Conservation (phyloP, 2,888 invertebrate genomes). For the Machimus atricapillus region DNA sequence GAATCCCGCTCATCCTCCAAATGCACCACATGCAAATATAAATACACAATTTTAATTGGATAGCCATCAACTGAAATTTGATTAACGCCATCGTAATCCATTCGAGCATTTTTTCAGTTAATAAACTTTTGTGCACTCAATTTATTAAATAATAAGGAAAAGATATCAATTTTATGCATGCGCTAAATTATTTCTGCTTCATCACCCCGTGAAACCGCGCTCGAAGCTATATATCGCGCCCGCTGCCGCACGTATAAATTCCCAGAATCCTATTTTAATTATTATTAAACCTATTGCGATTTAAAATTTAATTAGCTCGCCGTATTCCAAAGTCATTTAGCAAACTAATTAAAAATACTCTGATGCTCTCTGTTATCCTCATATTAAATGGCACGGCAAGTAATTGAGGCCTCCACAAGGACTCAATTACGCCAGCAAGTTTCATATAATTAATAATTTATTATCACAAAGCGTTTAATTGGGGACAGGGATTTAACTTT, state of each 20-base stretch:
- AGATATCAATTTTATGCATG: conserved; percentile 12
- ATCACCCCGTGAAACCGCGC: conserved; percentile 9
- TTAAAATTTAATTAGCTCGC: conserved; percentile 45
- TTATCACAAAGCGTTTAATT: conserved; percentile 51
- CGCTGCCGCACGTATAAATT: background rate
- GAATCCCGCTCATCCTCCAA: background rate
- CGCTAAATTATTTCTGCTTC: conserved; percentile 32
- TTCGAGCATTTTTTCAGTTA: background rate
- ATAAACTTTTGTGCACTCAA: conserved; percentile 4
- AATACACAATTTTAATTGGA: background rate
- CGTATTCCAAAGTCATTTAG: conserved; percentile 45
- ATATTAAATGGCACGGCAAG: conserved; percentile 40
- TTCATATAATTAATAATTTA: conserved; percentile 51
- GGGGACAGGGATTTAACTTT: conserved; percentile 49
- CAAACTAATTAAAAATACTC: conserved; percentile 44
- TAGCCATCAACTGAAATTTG: background rate
- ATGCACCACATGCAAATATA: background rate
- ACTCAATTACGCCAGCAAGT: conserved; percentile 50
- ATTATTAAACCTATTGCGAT: conserved; percentile 46
- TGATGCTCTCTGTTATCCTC: conserved; percentile 23
- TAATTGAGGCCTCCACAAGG: conserved; percentile 49
- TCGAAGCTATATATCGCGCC: background rate
- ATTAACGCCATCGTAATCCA: background rate
- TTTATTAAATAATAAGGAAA: conserved; percentile 15
- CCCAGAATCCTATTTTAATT: conserved; percentile 33